These are phyloP conservation scores for Cyphomyrus plagiostoma DNA, from an alignment of 2,113 vertebrate species.

Conservation along the genomic window DNA sequence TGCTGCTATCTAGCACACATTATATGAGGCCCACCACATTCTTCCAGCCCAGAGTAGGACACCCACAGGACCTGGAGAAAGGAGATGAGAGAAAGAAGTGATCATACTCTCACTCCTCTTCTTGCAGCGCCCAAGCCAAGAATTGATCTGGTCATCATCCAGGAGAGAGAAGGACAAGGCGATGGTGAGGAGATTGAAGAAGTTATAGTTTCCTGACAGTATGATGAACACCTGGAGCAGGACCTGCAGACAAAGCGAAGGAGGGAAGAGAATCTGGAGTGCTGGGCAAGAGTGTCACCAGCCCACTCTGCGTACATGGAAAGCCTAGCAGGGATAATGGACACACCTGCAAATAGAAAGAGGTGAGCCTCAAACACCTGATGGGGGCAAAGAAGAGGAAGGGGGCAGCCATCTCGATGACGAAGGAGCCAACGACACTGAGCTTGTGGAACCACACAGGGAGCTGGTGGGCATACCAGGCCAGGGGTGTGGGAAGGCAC, in stretches of 20 bases:
- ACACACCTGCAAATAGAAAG: conserved; percentile 74
- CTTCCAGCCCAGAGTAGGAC: background rate
- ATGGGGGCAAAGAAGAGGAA: conserved; percentile 66
- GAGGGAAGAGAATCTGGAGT: background rate
- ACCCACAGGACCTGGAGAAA: background rate
- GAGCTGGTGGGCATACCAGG: conserved; percentile 72
- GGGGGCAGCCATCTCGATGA: conserved; percentile 63
- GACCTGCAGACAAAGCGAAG: conserved; percentile 43
- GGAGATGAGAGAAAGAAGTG: background rate
- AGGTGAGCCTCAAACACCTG: conserved; percentile 59
- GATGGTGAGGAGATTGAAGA: conserved; percentile 66
- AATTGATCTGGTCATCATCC: conserved; percentile 55
- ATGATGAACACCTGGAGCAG: conserved; percentile 63
- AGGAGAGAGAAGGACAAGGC: conserved; percentile 64
- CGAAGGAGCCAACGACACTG: conserved; percentile 60
- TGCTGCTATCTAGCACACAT: background rate
- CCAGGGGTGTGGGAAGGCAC: conserved; percentile 63
- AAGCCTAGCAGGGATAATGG: background rate
- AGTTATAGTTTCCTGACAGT: conserved; percentile 67
- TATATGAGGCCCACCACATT: background rate
- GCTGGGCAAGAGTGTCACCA: background rate
- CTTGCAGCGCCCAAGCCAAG: conserved; percentile 25
- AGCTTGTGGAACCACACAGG: conserved; percentile 71
- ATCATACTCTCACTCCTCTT: conserved; percentile 32
- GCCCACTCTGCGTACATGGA: background rate